A percentile compares a stretch with the other conserved stretches of the same genome.
These are phyloP conservation scores for Apotomis betuletana DNA, from an alignment of 2,888 invertebrate species.

Conservation along the genomic window DNA sequence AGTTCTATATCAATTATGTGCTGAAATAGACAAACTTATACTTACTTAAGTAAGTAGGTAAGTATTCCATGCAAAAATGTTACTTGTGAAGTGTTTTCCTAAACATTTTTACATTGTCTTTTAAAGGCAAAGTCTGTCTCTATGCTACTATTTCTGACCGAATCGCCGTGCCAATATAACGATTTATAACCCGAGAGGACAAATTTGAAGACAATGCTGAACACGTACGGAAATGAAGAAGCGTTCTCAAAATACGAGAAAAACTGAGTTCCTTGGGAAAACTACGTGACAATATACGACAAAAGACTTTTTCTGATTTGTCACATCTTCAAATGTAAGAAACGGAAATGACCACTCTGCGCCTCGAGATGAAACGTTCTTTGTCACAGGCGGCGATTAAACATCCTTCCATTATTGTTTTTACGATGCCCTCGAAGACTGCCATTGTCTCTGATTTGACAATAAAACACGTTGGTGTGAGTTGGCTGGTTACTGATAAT, in stretches of 20 bases:
- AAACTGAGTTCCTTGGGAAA: constrained; percentile 7
- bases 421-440: constrained; percentile 31
- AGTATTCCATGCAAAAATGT: too few species aligned
- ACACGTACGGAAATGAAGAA: constrained; percentile 17
- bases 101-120: too few species aligned
- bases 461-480: constrained; percentile 30
- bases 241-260: constrained; percentile 13
- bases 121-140: too few species aligned
- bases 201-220: neutral
- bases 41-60: too few species aligned
- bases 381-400: constrained; percentile 31
- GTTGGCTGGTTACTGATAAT: constrained; percentile 7
- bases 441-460: constrained; percentile 29
- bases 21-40: too few species aligned
- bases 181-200: neutral
- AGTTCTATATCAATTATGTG: too few species aligned
- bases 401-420: constrained; percentile 35
- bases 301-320: constrained; percentile 16
- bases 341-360: constrained; percentile 29
- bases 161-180: neutral
- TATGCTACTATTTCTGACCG: too few species aligned
- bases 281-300: constrained; percentile 5
- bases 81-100: too few species aligned
- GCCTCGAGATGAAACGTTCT: constrained; percentile 19
- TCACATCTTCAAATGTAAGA: constrained; percentile 10